Percentiles rank a stretch among this genome's conserved stretches.
Conservation (phyloP, 2,888 invertebrate genomes). For the Anthoptus insignis region DNA sequence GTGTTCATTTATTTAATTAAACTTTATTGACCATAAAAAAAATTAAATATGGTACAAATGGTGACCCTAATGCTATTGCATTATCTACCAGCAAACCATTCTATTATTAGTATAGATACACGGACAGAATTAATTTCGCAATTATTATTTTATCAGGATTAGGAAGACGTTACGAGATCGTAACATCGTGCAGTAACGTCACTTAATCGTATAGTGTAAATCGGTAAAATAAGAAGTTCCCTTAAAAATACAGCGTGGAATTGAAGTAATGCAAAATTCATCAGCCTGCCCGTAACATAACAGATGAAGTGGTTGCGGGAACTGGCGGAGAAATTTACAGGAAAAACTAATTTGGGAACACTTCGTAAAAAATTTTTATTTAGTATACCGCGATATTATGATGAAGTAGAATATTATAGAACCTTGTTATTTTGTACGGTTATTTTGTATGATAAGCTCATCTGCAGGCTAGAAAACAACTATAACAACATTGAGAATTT, state of each 20-base stretch:
- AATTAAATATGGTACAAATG: no score
- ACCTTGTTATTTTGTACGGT: background rate
- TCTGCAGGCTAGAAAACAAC: no score
- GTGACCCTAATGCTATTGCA: no score
- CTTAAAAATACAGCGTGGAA: constrained; percentile 13
- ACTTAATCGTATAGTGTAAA: background rate
- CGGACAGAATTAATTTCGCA: no score
- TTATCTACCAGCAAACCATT: no score
- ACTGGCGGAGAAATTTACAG: constrained; percentile 1
- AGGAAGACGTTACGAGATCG: constrained; percentile 43
- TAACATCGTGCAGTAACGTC: background rate
- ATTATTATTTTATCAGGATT: no score
- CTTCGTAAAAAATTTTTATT: background rate
- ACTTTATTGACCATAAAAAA: no score
- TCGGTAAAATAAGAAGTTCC: background rate
- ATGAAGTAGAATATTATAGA: background rate
- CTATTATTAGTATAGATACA: no score
- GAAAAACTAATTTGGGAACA: constrained; percentile 6
- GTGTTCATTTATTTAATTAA: no score
- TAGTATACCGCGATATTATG: background rate
- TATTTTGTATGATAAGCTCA: background rate
- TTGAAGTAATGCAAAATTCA: constrained; percentile 25
- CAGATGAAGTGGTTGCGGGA: constrained; percentile 13
- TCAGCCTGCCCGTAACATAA: constrained; percentile 4
- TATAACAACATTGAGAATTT: no score